Evolutionary conservation across 2,113 vertebrate genomes (phyloP).

Genomic region (Eulacestoma nigropectus): DNA sequence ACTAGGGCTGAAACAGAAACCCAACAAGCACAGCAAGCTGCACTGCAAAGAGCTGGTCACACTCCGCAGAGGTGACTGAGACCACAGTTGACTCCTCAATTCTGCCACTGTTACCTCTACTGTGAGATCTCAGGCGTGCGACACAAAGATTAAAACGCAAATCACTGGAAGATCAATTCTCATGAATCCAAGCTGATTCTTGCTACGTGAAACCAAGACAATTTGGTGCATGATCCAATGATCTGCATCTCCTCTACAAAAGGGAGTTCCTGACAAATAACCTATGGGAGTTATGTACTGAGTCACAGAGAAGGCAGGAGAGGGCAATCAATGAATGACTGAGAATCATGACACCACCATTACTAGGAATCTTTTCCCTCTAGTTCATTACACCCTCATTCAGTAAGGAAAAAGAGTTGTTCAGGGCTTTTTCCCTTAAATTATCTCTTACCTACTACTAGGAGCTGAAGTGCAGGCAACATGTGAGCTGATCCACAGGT

Average conservation of each 20-base stretch:
- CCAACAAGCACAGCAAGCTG: neutral
- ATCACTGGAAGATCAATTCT: neutral
- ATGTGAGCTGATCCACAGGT: neutral
- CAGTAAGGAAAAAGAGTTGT: neutral
- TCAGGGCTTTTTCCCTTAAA: neutral
- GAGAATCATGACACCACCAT: neutral
- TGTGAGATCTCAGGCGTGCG: neutral
- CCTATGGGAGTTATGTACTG: neutral
- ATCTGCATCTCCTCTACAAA: neutral
- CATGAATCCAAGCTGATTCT: neutral
- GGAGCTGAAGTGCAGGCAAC: neutral
- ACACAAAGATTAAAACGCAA: neutral
- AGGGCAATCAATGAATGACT: neutral
- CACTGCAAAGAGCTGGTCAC: neutral
- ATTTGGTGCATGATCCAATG: neutral
- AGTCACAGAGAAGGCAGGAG: neutral
- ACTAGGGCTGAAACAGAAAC: neutral
- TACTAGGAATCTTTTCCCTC: neutral
- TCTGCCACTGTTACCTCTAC: neutral
- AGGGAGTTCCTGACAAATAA: neutral
- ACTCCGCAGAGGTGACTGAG: neutral
- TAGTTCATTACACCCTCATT: neutral
- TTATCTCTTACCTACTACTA: neutral
- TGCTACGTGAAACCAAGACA: neutral
- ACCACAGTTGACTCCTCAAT: neutral